Evolutionary conservation across 1,140 invertebrate species (phyloP).

Genomic region (Drosophila subobscura): DNA sequence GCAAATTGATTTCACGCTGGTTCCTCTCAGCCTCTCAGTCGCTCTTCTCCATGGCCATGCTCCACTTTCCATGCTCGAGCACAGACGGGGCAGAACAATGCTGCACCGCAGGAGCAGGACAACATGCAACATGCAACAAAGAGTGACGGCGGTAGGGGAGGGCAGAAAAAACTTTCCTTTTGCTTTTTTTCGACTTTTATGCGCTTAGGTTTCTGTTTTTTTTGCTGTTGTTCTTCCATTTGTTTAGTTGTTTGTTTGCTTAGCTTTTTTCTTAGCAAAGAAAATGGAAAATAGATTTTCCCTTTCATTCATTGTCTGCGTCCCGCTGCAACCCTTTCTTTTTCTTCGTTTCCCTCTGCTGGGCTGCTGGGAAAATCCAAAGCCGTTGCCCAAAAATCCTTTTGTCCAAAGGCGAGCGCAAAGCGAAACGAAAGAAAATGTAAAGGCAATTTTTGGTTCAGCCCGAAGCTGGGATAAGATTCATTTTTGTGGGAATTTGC

Average conservation of each 20-base stretch:
- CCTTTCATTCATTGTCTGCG: conserved; percentile 42
- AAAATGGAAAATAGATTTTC: conserved; percentile 64
- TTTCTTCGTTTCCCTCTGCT: no score
- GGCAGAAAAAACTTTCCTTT: conserved; percentile 1
- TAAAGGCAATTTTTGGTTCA: conserved; percentile 37
- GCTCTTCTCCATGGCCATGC: conserved; percentile 36
- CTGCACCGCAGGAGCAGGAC: conserved; percentile 42
- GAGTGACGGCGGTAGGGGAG: background rate
- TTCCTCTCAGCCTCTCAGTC: conserved; percentile 13
- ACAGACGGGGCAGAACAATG: conserved; percentile 50
- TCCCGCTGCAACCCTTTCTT: conserved; percentile 59
- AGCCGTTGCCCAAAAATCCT: conserved; percentile 21
- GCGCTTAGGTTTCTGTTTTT: conserved; percentile 14
- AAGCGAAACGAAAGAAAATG: conserved; percentile 26
- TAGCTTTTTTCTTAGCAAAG: conserved; percentile 50
- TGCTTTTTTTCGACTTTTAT: conserved; percentile 5
- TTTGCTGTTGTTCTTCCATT: conserved; percentile 18
- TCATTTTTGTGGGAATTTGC: conserved; percentile 75
- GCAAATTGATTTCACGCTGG: conserved; percentile 79
- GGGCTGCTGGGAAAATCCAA: conserved; percentile 61
- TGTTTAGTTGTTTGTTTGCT: conserved; percentile 50
- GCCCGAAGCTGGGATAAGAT: conserved; percentile 18
- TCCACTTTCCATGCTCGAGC: conserved; percentile 39
- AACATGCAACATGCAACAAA: conserved; percentile 21
- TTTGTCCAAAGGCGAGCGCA: conserved; percentile 37